A percentile compares a stretch with the other conserved stretches of the same genome.
These are phyloP conservation scores for Sterrhoptilus dennistouni DNA, from an alignment of 2,113 vertebrate species.

Conservation along the genomic window DNA sequence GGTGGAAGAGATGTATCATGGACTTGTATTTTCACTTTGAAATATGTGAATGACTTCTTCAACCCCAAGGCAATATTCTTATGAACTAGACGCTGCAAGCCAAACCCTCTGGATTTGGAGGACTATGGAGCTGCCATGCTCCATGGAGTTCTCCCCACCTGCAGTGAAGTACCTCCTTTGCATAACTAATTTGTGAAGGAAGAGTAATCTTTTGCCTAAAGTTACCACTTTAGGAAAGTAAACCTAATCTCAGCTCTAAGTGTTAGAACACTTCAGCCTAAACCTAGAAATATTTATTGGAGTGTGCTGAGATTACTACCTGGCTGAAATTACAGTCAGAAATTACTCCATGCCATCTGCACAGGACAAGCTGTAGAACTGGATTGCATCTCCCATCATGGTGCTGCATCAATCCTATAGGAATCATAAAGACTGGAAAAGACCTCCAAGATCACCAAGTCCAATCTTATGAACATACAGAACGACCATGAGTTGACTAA, in stretches of 20 bases:
- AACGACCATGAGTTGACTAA: background rate
- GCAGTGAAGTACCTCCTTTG: background rate
- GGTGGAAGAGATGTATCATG: background rate
- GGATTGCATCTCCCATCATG: background rate
- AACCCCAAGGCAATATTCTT: background rate
- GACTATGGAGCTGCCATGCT: background rate
- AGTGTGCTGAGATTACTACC: background rate
- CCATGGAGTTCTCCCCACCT: background rate
- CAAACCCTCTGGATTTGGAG: background rate
- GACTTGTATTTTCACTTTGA: background rate
- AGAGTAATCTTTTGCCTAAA: background rate
- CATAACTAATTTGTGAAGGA: background rate
- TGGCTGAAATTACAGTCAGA: background rate
- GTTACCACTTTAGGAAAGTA: background rate
- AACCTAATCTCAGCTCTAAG: background rate
- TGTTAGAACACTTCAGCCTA: background rate
- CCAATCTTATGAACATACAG: background rate
- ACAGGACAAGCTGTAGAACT: background rate
- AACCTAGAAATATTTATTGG: background rate
- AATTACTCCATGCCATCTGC: background rate
- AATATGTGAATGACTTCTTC: background rate
- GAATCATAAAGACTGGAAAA: background rate
- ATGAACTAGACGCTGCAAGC: background rate
- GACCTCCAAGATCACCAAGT: background rate
- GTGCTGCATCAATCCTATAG: background rate